Conservation (phyloP, 1,140 invertebrate species). For the Drosophila kanapiae region DNA sequence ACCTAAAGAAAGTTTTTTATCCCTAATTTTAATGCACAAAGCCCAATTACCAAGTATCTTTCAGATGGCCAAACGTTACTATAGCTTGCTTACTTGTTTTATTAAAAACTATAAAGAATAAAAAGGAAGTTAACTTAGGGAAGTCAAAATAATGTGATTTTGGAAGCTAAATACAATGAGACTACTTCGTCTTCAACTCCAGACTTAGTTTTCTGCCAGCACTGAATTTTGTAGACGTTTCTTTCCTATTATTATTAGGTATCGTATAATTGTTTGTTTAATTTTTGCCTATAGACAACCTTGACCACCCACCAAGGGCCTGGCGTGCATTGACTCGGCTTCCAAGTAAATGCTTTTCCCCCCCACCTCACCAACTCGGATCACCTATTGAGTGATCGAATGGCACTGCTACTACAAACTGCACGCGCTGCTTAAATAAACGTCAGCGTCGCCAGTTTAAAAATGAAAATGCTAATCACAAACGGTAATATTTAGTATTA, state of each 20-base stretch:
- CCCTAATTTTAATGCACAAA: too few relatives aligned
- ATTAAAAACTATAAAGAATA: too few relatives aligned
- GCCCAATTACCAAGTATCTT: too few relatives aligned
- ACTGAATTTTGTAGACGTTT: too few relatives aligned
- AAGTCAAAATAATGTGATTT: too few relatives aligned
- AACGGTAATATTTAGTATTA: constrained; percentile 11
- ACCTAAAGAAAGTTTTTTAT: too few relatives aligned
- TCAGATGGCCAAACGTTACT: too few relatives aligned
- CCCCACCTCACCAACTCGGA: background rate
- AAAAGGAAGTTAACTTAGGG: too few relatives aligned
- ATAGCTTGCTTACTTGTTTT: too few relatives aligned
- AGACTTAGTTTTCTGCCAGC: too few relatives aligned
- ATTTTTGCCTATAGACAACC: background rate
- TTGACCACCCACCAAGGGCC: background rate
- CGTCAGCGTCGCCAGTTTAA: constrained; percentile 3
- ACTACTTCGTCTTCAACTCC: too few relatives aligned
- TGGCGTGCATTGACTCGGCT: background rate
- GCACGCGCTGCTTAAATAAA: constrained; percentile 8
- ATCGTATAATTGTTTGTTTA: background rate
- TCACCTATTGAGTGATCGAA: background rate
- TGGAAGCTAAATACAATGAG: too few relatives aligned
- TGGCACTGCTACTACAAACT: constrained; percentile 1
- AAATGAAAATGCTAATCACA: constrained; percentile 15
- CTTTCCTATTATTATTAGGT: background rate
- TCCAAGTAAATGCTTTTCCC: background rate